Base-by-base conservation (phyloP, 2,797 vertebrate genomes). In the Phylloscopus collybita region DNA sequence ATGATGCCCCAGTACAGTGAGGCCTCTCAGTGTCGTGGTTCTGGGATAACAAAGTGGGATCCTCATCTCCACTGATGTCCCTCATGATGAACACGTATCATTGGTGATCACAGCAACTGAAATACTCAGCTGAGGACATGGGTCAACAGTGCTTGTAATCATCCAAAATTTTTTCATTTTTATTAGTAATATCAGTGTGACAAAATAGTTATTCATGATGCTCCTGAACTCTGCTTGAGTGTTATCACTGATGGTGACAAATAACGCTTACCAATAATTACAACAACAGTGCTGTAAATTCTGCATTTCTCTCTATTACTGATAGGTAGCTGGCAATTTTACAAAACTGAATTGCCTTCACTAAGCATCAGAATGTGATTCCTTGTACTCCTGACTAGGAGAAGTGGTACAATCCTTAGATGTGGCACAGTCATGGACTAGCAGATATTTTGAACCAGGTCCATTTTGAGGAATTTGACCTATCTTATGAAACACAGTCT, bases 401-500 rank as follows among this genome's bases (percentile, higher is more conserved):
- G 45, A 86, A 54, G 36, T 71, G 26, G 70, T 56, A 25, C n/a
- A 90, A 23, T 42, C 10, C 67, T 65, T 86, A 66, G 47, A 64
- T 81, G 15, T 71, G 75, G 40, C 26, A 50, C 34, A 51, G 19
- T 32, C 56, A 78, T 42, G 62, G 71, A 62, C 50, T 40, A 81
- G 59, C 16, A 73, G 92, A 86, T 20, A 34, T 89, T 88, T 42
- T 67, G 94, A 95, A 90, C 25, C 61, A 84, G 51, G 76, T 94
- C 69, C 65, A 69, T 71, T 70, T 69, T 81, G 85, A 91, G 60
- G 92, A 96, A 96, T 93, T 66, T 26, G 22, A 94, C 74, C 80
- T 1, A 8, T 65, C 72, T 76, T 81, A 73, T 17, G 47, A 90
- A 95, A 95, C 50, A 87, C 66, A 51, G 51, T 57, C 65, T 56